These are phyloP conservation scores for Amblyjoppa proteus DNA, from an alignment of 2,888 invertebrate species.

Conservation along the genomic window DNA sequence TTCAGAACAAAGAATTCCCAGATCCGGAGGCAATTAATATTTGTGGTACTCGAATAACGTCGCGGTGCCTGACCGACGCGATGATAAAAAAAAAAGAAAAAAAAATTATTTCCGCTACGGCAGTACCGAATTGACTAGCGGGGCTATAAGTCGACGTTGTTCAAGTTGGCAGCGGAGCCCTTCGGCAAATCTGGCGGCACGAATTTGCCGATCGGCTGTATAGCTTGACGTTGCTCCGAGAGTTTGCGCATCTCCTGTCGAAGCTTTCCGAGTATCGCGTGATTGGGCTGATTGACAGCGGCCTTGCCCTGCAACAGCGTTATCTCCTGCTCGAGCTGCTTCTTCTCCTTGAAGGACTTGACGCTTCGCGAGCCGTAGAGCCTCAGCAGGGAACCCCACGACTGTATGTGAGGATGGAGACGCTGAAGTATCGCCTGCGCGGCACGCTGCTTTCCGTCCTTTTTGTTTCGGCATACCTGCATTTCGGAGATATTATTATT, in stretches of 20 bases:
- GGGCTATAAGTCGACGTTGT: constrained; percentile 90
- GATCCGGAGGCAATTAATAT: neutral
- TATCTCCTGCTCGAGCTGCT: constrained; percentile 96
- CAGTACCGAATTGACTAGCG: constrained; percentile 39
- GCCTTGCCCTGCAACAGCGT: constrained; percentile 96
- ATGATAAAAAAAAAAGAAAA: constrained; percentile 32
- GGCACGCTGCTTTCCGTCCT: constrained; percentile 98
- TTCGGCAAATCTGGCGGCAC: constrained; percentile 89
- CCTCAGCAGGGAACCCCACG: constrained; percentile 97
- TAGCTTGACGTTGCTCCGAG: constrained; percentile 87
- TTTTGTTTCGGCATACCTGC: constrained; percentile 95
- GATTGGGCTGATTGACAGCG: constrained; percentile 95
- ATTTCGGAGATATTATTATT: constrained; percentile 23
- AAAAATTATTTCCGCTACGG: constrained; percentile 15
- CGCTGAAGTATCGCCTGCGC: constrained; percentile 96
- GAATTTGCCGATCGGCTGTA: constrained; percentile 87
- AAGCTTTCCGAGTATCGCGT: constrained; percentile 95
- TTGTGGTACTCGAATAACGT: neutral
- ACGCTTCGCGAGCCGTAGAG: constrained; percentile 97
- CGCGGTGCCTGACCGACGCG: neutral
- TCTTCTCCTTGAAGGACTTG: constrained; percentile 96
- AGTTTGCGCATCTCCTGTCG: constrained; percentile 93
- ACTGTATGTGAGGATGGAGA: constrained; percentile 97
- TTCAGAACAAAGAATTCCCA: neutral
- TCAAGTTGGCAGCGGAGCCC: constrained; percentile 91